Evolutionary conservation across 2,888 invertebrate genomes (phyloP).

Genomic region (Drosophila anceps): DNA sequence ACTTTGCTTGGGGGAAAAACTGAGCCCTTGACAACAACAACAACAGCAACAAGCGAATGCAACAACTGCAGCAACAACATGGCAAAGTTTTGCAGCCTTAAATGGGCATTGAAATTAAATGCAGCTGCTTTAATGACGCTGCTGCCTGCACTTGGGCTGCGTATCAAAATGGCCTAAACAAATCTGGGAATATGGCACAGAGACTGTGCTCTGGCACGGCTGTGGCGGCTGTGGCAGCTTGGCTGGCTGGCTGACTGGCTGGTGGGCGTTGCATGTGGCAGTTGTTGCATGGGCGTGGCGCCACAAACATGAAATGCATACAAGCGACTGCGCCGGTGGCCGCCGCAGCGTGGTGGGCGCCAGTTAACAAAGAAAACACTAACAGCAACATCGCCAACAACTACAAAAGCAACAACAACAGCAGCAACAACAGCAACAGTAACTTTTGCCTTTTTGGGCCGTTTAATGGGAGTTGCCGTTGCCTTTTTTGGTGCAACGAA

Average conservation of each 20-base stretch:
- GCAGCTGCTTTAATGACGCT: constrained; percentile 77
- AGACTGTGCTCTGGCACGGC: constrained; percentile 32
- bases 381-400: constrained; percentile 17
- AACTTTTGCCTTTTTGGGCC: constrained; percentile 74
- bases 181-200: constrained; percentile 71
- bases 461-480: constrained; percentile 82
- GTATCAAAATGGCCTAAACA: constrained; percentile 65
- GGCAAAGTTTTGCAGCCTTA: constrained; percentile 59
- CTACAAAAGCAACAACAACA: constrained; percentile 26
- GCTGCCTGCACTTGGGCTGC: constrained; percentile 53
- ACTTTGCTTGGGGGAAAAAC: constrained; percentile 65
- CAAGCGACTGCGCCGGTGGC: constrained; percentile 69
- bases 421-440: constrained; percentile 25
- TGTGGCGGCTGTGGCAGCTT: constrained; percentile 31
- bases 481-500: constrained; percentile 80
- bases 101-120: constrained; percentile 80
- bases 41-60: constrained; percentile 31
- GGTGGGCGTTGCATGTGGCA: constrained; percentile 70
- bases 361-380: constrained; percentile 63
- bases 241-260: constrained; percentile 40
- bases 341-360: constrained; percentile 73
- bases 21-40: constrained; percentile 64
- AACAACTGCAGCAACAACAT: constrained; percentile 39
- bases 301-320: constrained; percentile 65
- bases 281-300: constrained; percentile 68